A percentile compares a stretch with the other conserved stretches of the same genome.
phyloP scores from a whole-genome alignment of 2,888 invertebrate species.

The Ormyrus rosae region DNA sequence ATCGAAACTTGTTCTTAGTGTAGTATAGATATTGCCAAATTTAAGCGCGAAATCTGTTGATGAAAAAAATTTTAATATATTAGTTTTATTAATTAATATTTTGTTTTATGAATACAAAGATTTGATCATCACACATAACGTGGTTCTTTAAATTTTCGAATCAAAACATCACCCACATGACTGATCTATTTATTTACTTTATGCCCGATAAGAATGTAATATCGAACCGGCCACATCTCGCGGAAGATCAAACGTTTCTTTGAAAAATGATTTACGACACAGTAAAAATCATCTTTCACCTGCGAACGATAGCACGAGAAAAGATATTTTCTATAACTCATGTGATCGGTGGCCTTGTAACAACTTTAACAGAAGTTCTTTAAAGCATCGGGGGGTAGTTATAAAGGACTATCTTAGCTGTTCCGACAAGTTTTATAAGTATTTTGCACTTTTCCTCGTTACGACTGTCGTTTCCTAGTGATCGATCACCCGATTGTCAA shows the following conservation, averaged over 20 bases:
- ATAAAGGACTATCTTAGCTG: slow-evolving; percentile 21
- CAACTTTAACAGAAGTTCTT: slow-evolving; percentile 39
- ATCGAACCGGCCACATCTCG: background rate
- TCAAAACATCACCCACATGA: too few relatives aligned
- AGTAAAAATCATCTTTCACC: slow-evolving; percentile 41
- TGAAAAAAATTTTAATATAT: too few relatives aligned
- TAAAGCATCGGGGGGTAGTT: slow-evolving; percentile 24
- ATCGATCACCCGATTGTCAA: slow-evolving; percentile 23
- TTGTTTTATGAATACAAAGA: too few relatives aligned
- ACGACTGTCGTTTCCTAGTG: background rate
- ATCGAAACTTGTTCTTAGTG: too few relatives aligned
- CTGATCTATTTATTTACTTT: too few relatives aligned
- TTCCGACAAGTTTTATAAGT: slow-evolving; percentile 14
- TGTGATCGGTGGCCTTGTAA: slow-evolving; percentile 13
- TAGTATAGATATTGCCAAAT: too few relatives aligned
- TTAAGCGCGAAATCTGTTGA: too few relatives aligned
- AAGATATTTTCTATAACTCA: slow-evolving; percentile 34
- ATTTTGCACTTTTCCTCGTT: background rate
- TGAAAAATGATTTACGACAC: slow-evolving; percentile 34
- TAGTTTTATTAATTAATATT: too few relatives aligned
- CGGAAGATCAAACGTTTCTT: slow-evolving; percentile 22
- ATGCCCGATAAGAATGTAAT: background rate
- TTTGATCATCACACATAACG: too few relatives aligned
- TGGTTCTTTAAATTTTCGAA: too few relatives aligned
- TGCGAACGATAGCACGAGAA: slow-evolving; percentile 19